Conservation (phyloP, 2,113 vertebrate genomes). For the Ancistrus triradiatus region DNA sequence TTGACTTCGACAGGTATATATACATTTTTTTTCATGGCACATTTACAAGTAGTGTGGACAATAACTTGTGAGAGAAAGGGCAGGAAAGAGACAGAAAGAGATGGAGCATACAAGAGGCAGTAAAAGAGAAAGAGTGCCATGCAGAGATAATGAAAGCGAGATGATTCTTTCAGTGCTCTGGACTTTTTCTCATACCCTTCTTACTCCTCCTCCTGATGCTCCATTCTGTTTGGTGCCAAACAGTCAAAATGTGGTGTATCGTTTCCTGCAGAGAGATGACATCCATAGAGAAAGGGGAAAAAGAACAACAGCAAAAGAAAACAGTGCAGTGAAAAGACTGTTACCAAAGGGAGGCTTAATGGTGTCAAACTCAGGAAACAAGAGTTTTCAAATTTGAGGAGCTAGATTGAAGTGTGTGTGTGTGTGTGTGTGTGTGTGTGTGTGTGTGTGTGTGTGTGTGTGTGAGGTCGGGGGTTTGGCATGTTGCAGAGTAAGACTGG, state of each 20-base stretch:
- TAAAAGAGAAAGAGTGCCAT: constrained; percentile 31
- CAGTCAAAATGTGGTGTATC: constrained; percentile 51
- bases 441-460: constrained; percentile 7
- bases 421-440: too few relatives aligned
- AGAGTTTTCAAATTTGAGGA: constrained; percentile 42
- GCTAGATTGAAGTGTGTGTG: constrained; percentile 35
- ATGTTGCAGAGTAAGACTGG: constrained; percentile 46
- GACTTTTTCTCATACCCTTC: constrained; percentile 39
- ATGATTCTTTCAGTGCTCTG: constrained; percentile 33
- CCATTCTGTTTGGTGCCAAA: constrained; percentile 50
- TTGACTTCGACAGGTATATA: too few relatives aligned
- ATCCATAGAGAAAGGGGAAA: constrained; percentile 49
- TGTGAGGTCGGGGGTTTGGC: constrained; percentile 41
- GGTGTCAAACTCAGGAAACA: constrained; percentile 48
- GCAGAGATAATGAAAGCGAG: constrained; percentile 44
- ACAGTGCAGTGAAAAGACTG: constrained; percentile 22
- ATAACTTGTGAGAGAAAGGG: constrained; percentile 6
- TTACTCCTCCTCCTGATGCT: constrained; percentile 48
- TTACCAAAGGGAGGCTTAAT: constrained; percentile 46
- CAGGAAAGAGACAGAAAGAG: constrained; percentile 23
- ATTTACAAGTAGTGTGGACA: too few relatives aligned
- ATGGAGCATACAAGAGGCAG: constrained; percentile 22
- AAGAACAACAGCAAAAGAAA: constrained; percentile 44
- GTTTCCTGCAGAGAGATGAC: constrained; percentile 59
- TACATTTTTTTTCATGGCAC: too few relatives aligned